Evolutionary conservation across 35 echinoderm and acorn worm genomes (phyloP), one percentile per base, ranked within the genome.

Genomic region (Anneissia japonica): DNA sequence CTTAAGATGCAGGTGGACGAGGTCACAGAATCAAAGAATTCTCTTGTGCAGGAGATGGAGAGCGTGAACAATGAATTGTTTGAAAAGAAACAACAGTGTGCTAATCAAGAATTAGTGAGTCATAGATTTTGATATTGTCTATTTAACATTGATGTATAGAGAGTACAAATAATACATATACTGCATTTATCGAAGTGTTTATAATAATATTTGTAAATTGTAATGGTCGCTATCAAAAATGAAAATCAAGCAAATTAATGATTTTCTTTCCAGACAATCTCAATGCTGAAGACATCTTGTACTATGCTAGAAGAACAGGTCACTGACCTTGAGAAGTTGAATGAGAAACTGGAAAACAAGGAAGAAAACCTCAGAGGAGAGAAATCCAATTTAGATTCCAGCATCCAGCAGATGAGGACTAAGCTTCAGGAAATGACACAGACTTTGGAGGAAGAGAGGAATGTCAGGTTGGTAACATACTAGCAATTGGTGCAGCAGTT

Each of bases 251-350:
- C n/a, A n/a, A n/a, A n/a, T n/a, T n/a, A n/a, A n/a, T n/a, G n/a
- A n/a, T 38, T 86, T 9, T 86, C 32, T 4, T 32, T 5, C 30
- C 43, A 99, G 96, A 94, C 77, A 34, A 94, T 99, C 31, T 91
- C 87, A 0, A 90, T 91, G 77, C 80, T 99, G 36, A 91, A 93
- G 87, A 82, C 96, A 14, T 84, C 92, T 9, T 94, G 89, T 45
- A 46, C 92, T 3, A 99, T 99, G 95, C 81, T 99, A 26, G 96
- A 99, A 72, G 92, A 99, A 35, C 96, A 99, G 82, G 87, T 99
- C 33, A 39, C 81, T 37, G 96, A 99, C 82, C 80, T 94, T 13
- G 96, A 99, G 79, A 91, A 33, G 17, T 76, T 99, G 28, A 94
- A 80, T 4, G 95, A 93, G 36, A 80, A 84, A 2, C 83, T 94